phyloP scores from a whole-genome alignment of 92 coral and sea anemone genomes.

The Heteractis magnifica region DNA sequence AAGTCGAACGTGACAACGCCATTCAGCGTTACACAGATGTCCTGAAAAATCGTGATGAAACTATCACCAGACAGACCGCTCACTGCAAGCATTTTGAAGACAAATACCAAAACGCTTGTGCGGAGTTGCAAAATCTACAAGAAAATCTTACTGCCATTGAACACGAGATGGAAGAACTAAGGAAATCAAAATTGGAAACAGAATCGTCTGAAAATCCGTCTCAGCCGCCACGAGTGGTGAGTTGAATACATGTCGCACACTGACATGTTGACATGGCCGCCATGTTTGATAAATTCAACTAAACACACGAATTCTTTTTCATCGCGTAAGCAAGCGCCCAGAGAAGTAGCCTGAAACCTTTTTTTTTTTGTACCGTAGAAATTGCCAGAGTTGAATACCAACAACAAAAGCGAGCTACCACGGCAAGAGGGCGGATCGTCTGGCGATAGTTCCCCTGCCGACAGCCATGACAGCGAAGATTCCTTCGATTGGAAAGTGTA shows the following conservation, averaged over 20 bases:
- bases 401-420: not conserved
- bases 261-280: no score
- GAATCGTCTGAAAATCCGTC: slow-evolving; percentile 28
- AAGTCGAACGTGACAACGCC: slow-evolving; percentile 70
- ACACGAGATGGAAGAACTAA: slow-evolving; percentile 53
- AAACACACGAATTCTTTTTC: no score
- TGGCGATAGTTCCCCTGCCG: slow-evolving; percentile 11
- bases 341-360: not conserved
- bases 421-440: not conserved
- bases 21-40: slow-evolving; percentile 68
- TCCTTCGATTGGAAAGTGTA: slow-evolving; percentile 68
- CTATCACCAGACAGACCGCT: slow-evolving; percentile 70
- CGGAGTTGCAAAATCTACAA: slow-evolving; percentile 53
- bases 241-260: not conserved
- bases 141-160: slow-evolving; percentile 52
- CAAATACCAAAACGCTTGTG: slow-evolving; percentile 63
- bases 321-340: no score
- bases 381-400: not conserved
- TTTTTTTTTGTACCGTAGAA: not conserved
- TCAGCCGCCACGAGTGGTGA: slow-evolving; percentile 12
- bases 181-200: slow-evolving; percentile 46
- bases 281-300: no score
- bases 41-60: slow-evolving; percentile 64
- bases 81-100: slow-evolving; percentile 74
- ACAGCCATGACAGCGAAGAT: slow-evolving; percentile 44